phyloP scores from a whole-genome alignment of 2,797 vertebrate genomes.

The Gastrophryne carolinensis region DNA sequence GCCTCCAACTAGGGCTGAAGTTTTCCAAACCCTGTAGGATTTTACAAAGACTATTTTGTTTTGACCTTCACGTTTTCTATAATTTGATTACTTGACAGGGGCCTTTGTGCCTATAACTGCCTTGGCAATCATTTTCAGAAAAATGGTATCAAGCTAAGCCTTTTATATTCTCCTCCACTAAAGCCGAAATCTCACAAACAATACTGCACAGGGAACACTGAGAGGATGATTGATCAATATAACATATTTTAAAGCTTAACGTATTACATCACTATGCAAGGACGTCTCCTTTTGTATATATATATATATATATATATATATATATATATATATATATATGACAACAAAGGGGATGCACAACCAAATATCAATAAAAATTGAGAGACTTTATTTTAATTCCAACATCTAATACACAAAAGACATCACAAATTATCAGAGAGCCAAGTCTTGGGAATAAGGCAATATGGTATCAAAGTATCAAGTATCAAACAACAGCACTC shows the following conservation, averaged over 20 bases:
- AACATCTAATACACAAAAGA: no score
- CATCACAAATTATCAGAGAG: no score
- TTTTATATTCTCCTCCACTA: slow-evolving; percentile 46
- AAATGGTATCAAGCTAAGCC: slow-evolving; percentile 42
- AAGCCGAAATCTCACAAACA: slow-evolving; percentile 43
- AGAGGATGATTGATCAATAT: slow-evolving; percentile 48
- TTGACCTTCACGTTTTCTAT: slow-evolving; percentile 49
- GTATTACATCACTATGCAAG: slow-evolving; percentile 35
- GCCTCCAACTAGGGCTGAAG: slow-evolving; percentile 39
- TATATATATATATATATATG: neutral
- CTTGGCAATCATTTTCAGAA: slow-evolving; percentile 46
- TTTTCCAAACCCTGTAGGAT: slow-evolving; percentile 18
- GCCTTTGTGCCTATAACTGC: slow-evolving; percentile 48
- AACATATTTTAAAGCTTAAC: slow-evolving; percentile 51
- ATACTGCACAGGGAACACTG: slow-evolving; percentile 34
- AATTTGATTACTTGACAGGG: slow-evolving; percentile 51
- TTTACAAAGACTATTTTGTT: slow-evolving; percentile 47
- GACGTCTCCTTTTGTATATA: neutral
- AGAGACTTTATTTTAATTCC: no score
- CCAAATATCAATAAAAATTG: no score
- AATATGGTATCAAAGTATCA: no score
- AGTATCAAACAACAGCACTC: no score
- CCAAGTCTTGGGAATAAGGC: no score
- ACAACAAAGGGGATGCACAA: no score
- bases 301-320: neutral